Percentiles rank a stretch among this genome's conserved stretches.
These are phyloP conservation scores for Drosophila recens DNA, from an alignment of 2,888 invertebrate genomes.

Conservation along the genomic window DNA sequence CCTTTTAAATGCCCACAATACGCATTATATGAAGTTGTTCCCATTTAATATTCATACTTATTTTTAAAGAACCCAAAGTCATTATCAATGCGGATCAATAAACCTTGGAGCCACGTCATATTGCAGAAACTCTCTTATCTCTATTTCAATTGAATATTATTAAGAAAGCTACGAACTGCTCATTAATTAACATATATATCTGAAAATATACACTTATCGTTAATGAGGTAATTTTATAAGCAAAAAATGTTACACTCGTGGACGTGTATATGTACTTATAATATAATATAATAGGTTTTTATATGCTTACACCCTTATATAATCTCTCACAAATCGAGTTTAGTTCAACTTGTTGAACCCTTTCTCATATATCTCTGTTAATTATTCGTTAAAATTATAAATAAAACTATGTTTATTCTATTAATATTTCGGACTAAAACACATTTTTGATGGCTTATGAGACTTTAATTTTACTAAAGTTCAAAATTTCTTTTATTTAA, in stretches of 20 bases:
- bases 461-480: neutral
- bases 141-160: conserved; percentile 3
- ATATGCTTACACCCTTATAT: neutral
- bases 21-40: conserved; percentile 9
- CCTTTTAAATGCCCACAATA: conserved; percentile 7
- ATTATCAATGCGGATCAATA: conserved; percentile 45
- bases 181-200: conserved; percentile 22
- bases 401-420: neutral
- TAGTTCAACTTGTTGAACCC: neutral
- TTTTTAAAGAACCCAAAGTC: conserved; percentile 28
- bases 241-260: neutral
- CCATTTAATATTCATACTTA: conserved; percentile 47
- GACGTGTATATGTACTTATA: neutral
- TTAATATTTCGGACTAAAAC: neutral
- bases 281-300: neutral
- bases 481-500: conserved; percentile 12
- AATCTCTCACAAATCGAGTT: neutral
- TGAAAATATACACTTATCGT: conserved; percentile 11
- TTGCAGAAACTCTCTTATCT: conserved; percentile 25
- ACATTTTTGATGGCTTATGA: neutral
- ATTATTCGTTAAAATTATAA: neutral
- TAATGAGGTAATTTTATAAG: conserved; percentile 13
- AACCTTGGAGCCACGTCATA: conserved; percentile 34
- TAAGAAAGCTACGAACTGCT: conserved; percentile 9
- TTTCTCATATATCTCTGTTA: neutral